Conservation (phyloP, 2,797 vertebrate genomes). For the Sebastes itinus region DNA sequence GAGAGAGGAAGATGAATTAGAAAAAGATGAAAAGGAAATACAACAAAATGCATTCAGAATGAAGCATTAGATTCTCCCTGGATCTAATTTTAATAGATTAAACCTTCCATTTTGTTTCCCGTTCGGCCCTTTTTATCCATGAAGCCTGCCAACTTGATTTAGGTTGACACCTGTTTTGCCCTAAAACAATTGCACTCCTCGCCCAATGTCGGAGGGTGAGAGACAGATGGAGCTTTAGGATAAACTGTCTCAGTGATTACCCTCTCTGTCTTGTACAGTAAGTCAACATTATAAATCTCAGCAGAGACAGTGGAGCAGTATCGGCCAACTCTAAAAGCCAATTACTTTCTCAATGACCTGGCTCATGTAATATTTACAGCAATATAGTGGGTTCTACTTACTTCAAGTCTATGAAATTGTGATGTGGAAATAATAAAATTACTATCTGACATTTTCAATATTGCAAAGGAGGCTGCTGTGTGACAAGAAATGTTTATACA, state of each 20-base stretch:
- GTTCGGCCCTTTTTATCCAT: conserved; percentile 45
- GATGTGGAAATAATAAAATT: conserved; percentile 52
- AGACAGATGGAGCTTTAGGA: conserved; percentile 68
- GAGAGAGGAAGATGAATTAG: conserved; percentile 53
- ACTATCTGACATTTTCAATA: conserved; percentile 40
- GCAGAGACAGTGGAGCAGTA: conserved; percentile 56
- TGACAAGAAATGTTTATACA: neutral
- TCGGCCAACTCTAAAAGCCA: conserved; percentile 74
- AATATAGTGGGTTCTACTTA: conserved; percentile 43
- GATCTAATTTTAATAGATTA: conserved; percentile 71
- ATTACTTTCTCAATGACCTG: conserved; percentile 74
- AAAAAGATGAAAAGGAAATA: conserved; percentile 70
- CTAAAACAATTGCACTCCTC: conserved; percentile 60
- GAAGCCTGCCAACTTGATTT: conserved; percentile 59
- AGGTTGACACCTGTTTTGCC: conserved; percentile 69
- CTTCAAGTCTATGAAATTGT: conserved; percentile 49
- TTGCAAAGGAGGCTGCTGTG: neutral
- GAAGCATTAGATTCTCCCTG: conserved; percentile 57
- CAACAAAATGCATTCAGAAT: conserved; percentile 60
- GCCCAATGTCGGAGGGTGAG: conserved; percentile 50
- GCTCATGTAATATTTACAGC: conserved; percentile 77
- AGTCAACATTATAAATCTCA: conserved; percentile 78
- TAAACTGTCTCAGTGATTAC: conserved; percentile 71
- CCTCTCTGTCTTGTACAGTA: conserved; percentile 71
- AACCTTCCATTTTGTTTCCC: conserved; percentile 30